Base-by-base conservation (phyloP, 2,797 vertebrate genomes). In the Pangasius krempfi region DNA sequence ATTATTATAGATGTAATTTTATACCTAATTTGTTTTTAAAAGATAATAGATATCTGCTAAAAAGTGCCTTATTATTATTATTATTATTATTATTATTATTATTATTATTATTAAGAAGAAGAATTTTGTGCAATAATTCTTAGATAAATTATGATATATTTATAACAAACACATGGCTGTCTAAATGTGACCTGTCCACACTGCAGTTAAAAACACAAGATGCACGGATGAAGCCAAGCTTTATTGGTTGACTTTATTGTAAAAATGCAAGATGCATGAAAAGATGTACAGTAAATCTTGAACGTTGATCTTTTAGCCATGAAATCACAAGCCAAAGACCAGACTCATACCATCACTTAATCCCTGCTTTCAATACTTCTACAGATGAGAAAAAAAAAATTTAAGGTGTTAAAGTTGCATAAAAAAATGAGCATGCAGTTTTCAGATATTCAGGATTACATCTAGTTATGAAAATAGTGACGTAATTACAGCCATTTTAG, bases 371-470 rank as follows among this genome's bases (percentile, higher is more conserved):
- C 12, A 64, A 60, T 44, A 64, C 16, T 64, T 82, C 58, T n/a
- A 84, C 40, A 73, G 76, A 87, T 89, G 50, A 92, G 62, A 92
- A 90, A 92, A 94, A 78, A 37, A 12, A 56, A 50, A 30, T 6
- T 40, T 22, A 47, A 47, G 44, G 44, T 47, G 44, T 72, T 0
- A 60, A 83, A 37, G 30, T 70, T 54, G n/a, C 27, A 84, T 64
- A 27, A 76, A 81, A 81, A 94, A 94, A 93, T 85, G 84, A 93
- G 91, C 96, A 96, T 96, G 95, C 96, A 96, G 95, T 94, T 95
- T 92, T 91, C 93, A 96, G 95, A 95, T 94, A 95, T 93, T 94
- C 94, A 90, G 95, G 93, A 94, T 93, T n/a, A 88, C 84, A 91
- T 87, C 83, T 79, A 87, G 33, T 90, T 89, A 81, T 86, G 85